A percentile compares a stretch with the other conserved stretches of the same genome.
These are phyloP conservation scores for Amblyteles armatorius DNA, from an alignment of 2,888 invertebrate genomes.

Conservation along the genomic window DNA sequence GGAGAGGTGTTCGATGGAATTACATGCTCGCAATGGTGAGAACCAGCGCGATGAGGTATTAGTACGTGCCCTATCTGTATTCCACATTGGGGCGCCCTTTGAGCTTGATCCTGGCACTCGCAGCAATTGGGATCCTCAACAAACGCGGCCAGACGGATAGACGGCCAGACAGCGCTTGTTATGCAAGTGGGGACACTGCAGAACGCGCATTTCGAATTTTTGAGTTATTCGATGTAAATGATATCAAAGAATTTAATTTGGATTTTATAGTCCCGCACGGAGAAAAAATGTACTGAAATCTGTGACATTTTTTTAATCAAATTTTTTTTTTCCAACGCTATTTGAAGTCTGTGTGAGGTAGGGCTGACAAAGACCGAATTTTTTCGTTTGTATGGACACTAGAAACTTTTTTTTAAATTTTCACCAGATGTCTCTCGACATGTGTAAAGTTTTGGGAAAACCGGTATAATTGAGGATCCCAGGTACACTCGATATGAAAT, in stretches of 20 bases:
- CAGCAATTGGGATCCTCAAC: background rate
- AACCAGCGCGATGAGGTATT: background rate
- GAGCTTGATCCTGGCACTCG: slow-evolving; percentile 5
- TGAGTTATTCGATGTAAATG: background rate
- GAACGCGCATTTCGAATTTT: background rate
- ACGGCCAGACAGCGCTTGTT: background rate
- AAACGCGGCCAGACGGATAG: background rate
- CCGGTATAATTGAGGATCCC: background rate
- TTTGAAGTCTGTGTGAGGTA: background rate
- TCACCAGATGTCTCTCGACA: background rate
- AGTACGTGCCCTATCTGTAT: slow-evolving; percentile 6
- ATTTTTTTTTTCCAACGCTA: background rate
- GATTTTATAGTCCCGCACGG: background rate
- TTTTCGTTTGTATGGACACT: background rate
- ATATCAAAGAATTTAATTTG: background rate
- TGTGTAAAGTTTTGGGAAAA: background rate
- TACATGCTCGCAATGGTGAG: background rate
- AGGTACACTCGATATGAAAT: background rate
- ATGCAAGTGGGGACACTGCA: background rate
- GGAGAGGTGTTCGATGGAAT: slow-evolving; percentile 27
- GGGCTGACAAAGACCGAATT: background rate
- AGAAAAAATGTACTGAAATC: background rate
- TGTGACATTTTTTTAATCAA: background rate
- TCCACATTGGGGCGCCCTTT: background rate
- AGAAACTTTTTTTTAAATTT: background rate